These are phyloP conservation scores for Clarias macrocephalus DNA, from an alignment of 2,113 vertebrate species.

Conservation along the genomic window DNA sequence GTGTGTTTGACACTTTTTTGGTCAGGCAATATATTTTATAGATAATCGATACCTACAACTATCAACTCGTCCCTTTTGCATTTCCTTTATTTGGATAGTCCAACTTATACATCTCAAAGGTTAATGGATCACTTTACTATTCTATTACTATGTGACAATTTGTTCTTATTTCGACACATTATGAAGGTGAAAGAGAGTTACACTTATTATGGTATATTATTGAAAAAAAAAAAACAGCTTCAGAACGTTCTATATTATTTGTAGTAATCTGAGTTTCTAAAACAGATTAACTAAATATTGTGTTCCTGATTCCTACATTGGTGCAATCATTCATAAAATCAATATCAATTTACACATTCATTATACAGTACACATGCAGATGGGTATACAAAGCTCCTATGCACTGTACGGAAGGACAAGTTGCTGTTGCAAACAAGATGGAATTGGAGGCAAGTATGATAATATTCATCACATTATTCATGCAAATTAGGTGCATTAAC, in stretches of 20 bases:
- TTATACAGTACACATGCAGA: background rate
- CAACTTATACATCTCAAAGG: background rate
- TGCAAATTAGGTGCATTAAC: conserved; percentile 11
- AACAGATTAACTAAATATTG: background rate
- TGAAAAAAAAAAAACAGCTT: background rate
- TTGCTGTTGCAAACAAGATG: background rate
- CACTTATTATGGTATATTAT: background rate
- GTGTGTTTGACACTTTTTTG: too few species aligned
- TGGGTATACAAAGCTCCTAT: background rate
- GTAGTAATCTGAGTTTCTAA: background rate
- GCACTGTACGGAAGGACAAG: background rate
- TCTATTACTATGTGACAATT: background rate
- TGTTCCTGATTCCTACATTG: background rate
- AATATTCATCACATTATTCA: conserved; percentile 19
- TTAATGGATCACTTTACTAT: background rate
- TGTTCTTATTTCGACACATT: background rate
- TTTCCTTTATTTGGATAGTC: background rate
- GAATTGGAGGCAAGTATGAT: background rate
- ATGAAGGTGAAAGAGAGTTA: background rate
- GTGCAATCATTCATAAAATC: background rate
- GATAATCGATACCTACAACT: background rate
- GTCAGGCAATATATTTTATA: too few species aligned
- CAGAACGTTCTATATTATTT: background rate
- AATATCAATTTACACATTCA: background rate
- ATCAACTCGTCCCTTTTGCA: background rate